A percentile compares a stretch with the other conserved stretches of the same genome.
These are phyloP conservation scores for Gisinianus flammeolus DNA, from an alignment of 2,888 invertebrate genomes.

Conservation along the genomic window DNA sequence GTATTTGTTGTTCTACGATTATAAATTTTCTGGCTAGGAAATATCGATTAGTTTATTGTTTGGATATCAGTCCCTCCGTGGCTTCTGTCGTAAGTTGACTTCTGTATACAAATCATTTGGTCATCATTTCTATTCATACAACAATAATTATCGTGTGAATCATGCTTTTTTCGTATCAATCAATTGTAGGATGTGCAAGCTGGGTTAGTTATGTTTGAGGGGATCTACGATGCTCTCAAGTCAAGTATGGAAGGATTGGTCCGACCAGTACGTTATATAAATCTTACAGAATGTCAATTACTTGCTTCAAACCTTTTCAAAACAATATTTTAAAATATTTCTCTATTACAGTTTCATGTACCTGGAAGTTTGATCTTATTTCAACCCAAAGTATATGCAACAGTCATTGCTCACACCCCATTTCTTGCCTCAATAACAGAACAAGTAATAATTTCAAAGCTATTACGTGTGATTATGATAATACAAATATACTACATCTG, in stretches of 20 bases:
- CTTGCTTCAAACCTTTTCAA: too few species aligned
- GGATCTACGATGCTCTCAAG: slow-evolving; percentile 67
- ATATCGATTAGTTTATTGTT: slow-evolving; percentile 75
- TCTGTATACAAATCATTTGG: background rate
- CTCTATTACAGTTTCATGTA: slow-evolving; percentile 71
- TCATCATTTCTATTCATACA: too few species aligned
- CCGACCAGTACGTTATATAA: slow-evolving; percentile 66
- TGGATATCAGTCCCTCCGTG: slow-evolving; percentile 79
- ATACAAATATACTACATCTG: too few species aligned
- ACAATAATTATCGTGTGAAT: too few species aligned
- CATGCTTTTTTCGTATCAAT: slow-evolving; percentile 43
- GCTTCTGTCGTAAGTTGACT: slow-evolving; percentile 71
- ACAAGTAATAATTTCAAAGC: slow-evolving; percentile 65
- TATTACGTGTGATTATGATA: too few species aligned
- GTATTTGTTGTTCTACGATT: slow-evolving; percentile 67
- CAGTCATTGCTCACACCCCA: slow-evolving; percentile 78
- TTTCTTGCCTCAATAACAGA: slow-evolving; percentile 74
- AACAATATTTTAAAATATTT: too few species aligned
- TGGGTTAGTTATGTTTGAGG: slow-evolving; percentile 70
- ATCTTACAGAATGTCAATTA: too few species aligned
- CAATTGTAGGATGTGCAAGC: slow-evolving; percentile 66
- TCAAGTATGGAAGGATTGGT: slow-evolving; percentile 67
- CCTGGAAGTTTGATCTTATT: slow-evolving; percentile 71
- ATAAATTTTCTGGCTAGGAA: slow-evolving; percentile 73
- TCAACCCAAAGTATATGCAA: slow-evolving; percentile 73